Percentiles rank a stretch among this genome's conserved stretches.
These are phyloP conservation scores for Bufo bufo DNA, from an alignment of 2,113 vertebrate species.

Conservation along the genomic window DNA sequence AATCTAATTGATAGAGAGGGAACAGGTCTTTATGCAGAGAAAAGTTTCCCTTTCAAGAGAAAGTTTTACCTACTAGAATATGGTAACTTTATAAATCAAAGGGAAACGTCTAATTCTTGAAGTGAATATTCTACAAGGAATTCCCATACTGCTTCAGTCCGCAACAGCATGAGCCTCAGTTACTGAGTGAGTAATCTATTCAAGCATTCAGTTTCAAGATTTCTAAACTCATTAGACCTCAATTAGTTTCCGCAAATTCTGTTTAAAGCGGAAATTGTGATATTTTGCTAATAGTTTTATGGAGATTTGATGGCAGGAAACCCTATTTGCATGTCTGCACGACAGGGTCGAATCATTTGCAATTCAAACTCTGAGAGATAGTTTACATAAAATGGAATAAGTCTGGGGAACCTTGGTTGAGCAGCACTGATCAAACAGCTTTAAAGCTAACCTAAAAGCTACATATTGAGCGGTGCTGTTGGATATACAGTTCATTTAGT, in stretches of 20 bases:
- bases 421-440: slow-evolving; percentile 4
- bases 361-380: slow-evolving; percentile 34
- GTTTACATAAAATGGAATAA: slow-evolving; percentile 38
- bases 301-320: slow-evolving; percentile 31
- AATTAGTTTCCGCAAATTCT: slow-evolving; percentile 41
- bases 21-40: neutral
- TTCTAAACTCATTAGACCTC: slow-evolving; percentile 45
- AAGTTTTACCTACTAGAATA: slow-evolving; percentile 18
- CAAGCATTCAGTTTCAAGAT: slow-evolving; percentile 32
- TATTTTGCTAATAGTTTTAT: slow-evolving; percentile 30
- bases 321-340: slow-evolving; percentile 51
- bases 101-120: neutral
- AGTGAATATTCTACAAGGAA: slow-evolving; percentile 31
- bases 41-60: neutral
- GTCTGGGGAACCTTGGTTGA: neutral
- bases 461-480: neutral
- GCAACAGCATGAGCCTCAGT: neutral
- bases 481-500: neutral
- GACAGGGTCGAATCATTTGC: slow-evolving; percentile 41
- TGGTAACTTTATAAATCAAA: slow-evolving; percentile 5
- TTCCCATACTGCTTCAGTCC: neutral
- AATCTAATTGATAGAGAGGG: too few species aligned
- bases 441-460: neutral
- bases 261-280: slow-evolving; percentile 41
- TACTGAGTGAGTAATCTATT: slow-evolving; percentile 24